Base-by-base conservation (phyloP, 2,888 invertebrate species). In the Rugalucina vietnamica region DNA sequence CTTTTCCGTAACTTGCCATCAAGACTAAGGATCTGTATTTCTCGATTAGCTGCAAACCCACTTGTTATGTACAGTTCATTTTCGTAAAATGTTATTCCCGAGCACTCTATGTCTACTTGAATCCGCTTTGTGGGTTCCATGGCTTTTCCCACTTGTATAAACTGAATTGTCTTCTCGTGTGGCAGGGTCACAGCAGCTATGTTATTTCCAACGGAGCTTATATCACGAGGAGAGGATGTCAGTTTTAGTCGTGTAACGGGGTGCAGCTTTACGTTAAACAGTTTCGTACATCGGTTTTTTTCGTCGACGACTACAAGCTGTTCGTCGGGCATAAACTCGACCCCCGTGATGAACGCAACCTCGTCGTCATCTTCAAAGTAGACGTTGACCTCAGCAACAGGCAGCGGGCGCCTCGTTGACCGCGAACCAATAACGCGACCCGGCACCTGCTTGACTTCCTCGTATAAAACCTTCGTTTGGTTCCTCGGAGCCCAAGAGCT, bases 61-160 rank as follows among this genome's bases (percentile, higher is more conserved):
- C 84, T 82, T 69, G 87, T 87, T 72, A 87, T 75, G 81, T 81
- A 87, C 27, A 87, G 75, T 50, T 87, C 85, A 29, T 87, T 75
- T 43, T 82, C 81, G 43, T 78, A 81, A 70, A 78, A 87, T 50
- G 85, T 81, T 54, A 87, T 81, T 32, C 87, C 87, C n/a, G 74
- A 85, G 70, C 87, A 87, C 50, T 87, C 87, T 18, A 87, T 74
- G 21, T 87, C 87, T 34, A 87, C 14, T 12, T 72, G 72, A 10
- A 87, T 54, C 65, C 84, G 82, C 73, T 87, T 83, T 57, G 74
- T 54, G 0, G 78, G 71, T 34, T 69, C 34, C 73, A 87, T 37
- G 1, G 43, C 39, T 36, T 81, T 82, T 10, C 79, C 79, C 10
- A 87, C 70, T 27, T 87, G 77, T 4, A 87, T 72, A 43, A 87